phyloP scores from a whole-genome alignment of 1,140 invertebrate species.

The Lethocerus indicus region DNA sequence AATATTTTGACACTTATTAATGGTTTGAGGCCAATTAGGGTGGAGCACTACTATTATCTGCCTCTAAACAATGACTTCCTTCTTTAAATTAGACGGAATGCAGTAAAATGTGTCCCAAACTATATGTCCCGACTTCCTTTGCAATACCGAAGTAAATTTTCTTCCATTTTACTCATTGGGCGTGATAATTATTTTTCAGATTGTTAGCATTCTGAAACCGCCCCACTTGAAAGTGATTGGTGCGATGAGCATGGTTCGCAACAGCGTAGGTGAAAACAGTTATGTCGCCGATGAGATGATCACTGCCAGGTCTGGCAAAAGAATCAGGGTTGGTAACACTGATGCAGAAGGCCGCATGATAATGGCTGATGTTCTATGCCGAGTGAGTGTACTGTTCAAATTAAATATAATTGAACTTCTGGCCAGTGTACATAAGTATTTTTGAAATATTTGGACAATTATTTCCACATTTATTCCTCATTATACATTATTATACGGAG shows the following conservation, averaged over 20 bases:
- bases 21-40: too few species aligned
- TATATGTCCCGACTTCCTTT: too few species aligned
- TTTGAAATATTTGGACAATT: not conserved
- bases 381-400: slow-evolving; percentile 25
- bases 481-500: not conserved
- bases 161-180: not conserved
- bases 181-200: slow-evolving; percentile 24
- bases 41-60: too few species aligned
- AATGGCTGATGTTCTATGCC: slow-evolving; percentile 84
- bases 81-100: too few species aligned
- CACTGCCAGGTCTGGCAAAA: slow-evolving; percentile 65
- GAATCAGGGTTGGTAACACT: slow-evolving; percentile 77
- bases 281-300: slow-evolving; percentile 89
- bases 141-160: too few species aligned
- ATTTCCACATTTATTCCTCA: not conserved
- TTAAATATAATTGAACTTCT: not conserved
- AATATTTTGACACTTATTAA: too few species aligned
- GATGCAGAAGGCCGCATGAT: slow-evolving; percentile 92
- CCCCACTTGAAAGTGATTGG: slow-evolving; percentile 72
- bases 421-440: not conserved
- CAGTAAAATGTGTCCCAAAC: too few species aligned
- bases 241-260: slow-evolving; percentile 72
- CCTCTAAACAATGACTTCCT: too few species aligned
- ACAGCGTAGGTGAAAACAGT: slow-evolving; percentile 76
- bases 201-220: slow-evolving; percentile 50